Percentiles rank a stretch among this genome's conserved stretches.
Conservation (phyloP, 2,113 vertebrate genomes). For the Perca flavescens region DNA sequence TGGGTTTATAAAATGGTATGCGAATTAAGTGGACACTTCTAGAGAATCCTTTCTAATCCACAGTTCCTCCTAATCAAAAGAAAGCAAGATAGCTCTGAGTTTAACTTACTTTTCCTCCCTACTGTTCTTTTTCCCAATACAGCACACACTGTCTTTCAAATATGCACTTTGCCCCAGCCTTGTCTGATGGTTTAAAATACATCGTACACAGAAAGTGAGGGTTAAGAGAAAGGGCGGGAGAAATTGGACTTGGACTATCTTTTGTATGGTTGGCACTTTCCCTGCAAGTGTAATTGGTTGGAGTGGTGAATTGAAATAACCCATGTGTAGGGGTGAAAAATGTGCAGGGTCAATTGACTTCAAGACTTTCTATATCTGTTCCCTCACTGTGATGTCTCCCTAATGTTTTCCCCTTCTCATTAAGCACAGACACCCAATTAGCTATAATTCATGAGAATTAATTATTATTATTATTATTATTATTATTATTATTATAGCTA, state of each 20-base stretch:
- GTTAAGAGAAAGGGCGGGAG: slow-evolving; percentile 15
- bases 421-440: slow-evolving; percentile 41
- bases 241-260: slow-evolving; percentile 66
- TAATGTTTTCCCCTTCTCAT: slow-evolving; percentile 51
- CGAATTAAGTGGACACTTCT: slow-evolving; percentile 75
- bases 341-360: slow-evolving; percentile 56
- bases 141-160: slow-evolving; percentile 51
- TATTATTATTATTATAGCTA: slow-evolving; percentile 21
- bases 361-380: slow-evolving; percentile 34
- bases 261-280: slow-evolving; percentile 43
- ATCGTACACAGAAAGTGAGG: slow-evolving; percentile 30
- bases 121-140: slow-evolving; percentile 40
- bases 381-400: slow-evolving; percentile 31
- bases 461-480: no score
- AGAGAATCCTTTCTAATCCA: slow-evolving; percentile 79
- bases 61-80: slow-evolving; percentile 78
- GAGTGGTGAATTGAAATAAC: slow-evolving; percentile 57
- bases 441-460: slow-evolving; percentile 40
- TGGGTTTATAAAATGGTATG: slow-evolving; percentile 66
- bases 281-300: slow-evolving; percentile 62
- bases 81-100: slow-evolving; percentile 62
- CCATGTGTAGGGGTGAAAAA: slow-evolving; percentile 38
- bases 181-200: slow-evolving; percentile 48
- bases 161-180: slow-evolving; percentile 53
- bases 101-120: slow-evolving; percentile 52